Percentiles rank a stretch among this genome's conserved stretches.
Evolutionary conservation across 2,113 vertebrate species (phyloP).

Genomic region (Poeciliopsis turrubarensis): DNA sequence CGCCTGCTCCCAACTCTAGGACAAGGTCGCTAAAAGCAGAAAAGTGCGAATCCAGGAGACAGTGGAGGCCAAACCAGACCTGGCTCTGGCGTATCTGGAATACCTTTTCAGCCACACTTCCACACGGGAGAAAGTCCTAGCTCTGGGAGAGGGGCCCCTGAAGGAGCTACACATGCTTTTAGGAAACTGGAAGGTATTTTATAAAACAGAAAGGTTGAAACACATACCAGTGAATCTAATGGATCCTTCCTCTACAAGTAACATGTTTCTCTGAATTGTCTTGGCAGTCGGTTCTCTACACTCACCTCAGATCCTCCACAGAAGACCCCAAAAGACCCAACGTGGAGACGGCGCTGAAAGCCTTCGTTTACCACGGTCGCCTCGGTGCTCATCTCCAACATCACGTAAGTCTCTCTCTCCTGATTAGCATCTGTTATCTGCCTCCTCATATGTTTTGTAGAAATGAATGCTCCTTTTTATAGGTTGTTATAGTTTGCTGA

Average conservation of each 20-base stretch:
- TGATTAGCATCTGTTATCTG: not conserved
- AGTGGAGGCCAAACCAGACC: conserved; percentile 81
- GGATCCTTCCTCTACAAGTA: not conserved
- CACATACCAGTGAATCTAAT: not conserved
- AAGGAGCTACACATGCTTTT: conserved; percentile 83
- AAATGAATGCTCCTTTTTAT: not conserved
- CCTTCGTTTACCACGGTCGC: conserved; percentile 83
- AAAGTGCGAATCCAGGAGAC: conserved; percentile 82
- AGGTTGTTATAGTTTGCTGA: not conserved
- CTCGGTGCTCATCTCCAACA: conserved; percentile 88
- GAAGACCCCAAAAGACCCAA: conserved; percentile 43
- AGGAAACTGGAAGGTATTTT: conserved; percentile 82
- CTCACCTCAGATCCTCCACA: conserved; percentile 70
- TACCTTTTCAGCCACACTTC: conserved; percentile 83
- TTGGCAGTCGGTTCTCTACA: conserved; percentile 79
- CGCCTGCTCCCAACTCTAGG: conserved; percentile 57
- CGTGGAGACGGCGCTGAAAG: conserved; percentile 79
- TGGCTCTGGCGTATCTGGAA: conserved; percentile 88
- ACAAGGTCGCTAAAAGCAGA: conserved; percentile 39
- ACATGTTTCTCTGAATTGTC: conserved; percentile 14
- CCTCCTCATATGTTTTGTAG: not conserved
- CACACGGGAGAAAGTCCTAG: conserved; percentile 82
- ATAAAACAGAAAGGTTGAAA: not conserved
- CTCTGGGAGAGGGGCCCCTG: conserved; percentile 77
- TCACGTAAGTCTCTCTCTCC: conserved; percentile 73